phyloP scores from a whole-genome alignment of 2,113 vertebrate genomes.

The Caracal caracal region DNA sequence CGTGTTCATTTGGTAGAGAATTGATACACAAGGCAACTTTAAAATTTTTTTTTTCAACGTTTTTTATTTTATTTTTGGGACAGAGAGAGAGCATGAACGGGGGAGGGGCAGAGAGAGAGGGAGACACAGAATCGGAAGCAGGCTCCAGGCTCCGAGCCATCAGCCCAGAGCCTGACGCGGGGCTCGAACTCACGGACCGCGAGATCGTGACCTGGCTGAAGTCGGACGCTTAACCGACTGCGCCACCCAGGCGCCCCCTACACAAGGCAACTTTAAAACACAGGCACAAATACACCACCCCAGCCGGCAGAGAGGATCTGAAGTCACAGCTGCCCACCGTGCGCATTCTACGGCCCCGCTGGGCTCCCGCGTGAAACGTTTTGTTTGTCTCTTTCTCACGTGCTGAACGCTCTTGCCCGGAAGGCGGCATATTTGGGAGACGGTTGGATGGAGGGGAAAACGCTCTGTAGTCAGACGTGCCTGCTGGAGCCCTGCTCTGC shows the following conservation, averaged over 20 bases:
- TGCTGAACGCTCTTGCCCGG: neutral
- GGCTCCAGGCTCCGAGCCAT: too few relatives aligned
- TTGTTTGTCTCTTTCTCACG: neutral
- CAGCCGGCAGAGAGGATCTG: too few relatives aligned
- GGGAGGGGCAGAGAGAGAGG: too few relatives aligned
- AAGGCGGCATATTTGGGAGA: neutral
- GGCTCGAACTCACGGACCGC: too few relatives aligned
- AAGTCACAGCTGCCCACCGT: fast-evolving
- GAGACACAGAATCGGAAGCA: too few relatives aligned
- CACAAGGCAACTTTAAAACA: neutral
- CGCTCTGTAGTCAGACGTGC: neutral
- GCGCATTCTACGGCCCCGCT: neutral
- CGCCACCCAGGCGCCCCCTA: too few relatives aligned
- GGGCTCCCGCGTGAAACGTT: fast-evolving
- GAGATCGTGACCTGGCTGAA: too few relatives aligned
- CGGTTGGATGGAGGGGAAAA: fast-evolving
- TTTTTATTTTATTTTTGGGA: too few relatives aligned
- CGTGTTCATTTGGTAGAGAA: neutral
- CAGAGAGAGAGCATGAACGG: too few relatives aligned
- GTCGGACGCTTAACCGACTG: too few relatives aligned
- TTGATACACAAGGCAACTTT: neutral
- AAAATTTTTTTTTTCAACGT: too few relatives aligned
- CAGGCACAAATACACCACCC: fast-evolving
- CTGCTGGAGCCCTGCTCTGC: neutral
- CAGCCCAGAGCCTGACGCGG: too few relatives aligned